phyloP scores from a whole-genome alignment of 2,888 invertebrate species.

The Myopa testacea region DNA sequence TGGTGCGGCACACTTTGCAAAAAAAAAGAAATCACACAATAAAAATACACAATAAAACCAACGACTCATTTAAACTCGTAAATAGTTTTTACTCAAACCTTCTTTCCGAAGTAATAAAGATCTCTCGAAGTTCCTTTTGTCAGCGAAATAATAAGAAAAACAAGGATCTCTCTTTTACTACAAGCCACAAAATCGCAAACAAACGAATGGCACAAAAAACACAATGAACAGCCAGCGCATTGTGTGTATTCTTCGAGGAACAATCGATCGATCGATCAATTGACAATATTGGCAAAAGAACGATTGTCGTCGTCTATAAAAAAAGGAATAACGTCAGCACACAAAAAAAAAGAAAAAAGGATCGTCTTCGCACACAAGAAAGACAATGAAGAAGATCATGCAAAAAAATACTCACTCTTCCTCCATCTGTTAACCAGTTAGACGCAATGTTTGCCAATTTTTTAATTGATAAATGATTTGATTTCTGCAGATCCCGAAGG shows the following conservation, averaged over 20 bases:
- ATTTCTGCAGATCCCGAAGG: constrained; percentile 17
- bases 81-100: background rate
- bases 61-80: background rate
- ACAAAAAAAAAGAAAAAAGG: background rate
- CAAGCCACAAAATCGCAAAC: constrained; percentile 17
- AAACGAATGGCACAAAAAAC: constrained; percentile 5
- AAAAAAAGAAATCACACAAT: constrained; percentile 7
- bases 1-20: constrained; percentile 25
- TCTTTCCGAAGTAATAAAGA: constrained; percentile 23
- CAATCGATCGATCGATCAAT: constrained; percentile 27
- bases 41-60: background rate
- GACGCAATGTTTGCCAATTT: constrained; percentile 52
- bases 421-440: background rate
- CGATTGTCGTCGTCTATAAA: background rate
- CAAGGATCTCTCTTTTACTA: constrained; percentile 17
- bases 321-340: background rate
- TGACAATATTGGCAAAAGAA: constrained; percentile 24
- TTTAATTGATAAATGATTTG: constrained; percentile 53
- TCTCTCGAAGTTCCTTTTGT: background rate
- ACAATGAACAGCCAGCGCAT: background rate
- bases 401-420: background rate
- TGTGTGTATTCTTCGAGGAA: background rate
- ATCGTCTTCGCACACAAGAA: background rate
- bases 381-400: background rate
- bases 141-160: background rate